Evolutionary conservation across 2,888 invertebrate species (phyloP).

Genomic region (Cloeon dipterum): DNA sequence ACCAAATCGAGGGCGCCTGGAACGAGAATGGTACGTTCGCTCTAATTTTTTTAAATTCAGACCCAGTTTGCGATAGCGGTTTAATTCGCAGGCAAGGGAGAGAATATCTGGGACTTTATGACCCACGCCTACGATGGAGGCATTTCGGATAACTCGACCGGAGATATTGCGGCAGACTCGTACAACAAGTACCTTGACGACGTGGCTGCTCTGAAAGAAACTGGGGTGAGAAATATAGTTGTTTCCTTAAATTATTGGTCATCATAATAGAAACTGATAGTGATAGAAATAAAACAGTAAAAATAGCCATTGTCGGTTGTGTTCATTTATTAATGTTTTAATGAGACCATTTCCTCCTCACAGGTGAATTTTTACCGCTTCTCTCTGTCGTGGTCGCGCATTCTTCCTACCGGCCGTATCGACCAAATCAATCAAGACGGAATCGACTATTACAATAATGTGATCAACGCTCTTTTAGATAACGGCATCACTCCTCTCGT

Average conservation of each 20-base stretch:
- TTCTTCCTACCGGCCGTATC: conserved; percentile 43
- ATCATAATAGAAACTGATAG: too few species aligned
- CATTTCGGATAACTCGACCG: conserved; percentile 32
- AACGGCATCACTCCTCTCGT: conserved; percentile 32
- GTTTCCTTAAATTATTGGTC: too few species aligned
- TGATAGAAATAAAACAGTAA: background rate
- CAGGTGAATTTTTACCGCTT: conserved; percentile 35
- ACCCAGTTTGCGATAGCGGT: too few species aligned
- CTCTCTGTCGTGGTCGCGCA: conserved; percentile 51
- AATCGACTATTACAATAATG: conserved; percentile 48
- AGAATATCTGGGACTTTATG: conserved; percentile 42
- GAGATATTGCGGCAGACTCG: conserved; percentile 39
- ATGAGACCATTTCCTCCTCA: too few species aligned
- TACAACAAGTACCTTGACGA: conserved; percentile 38
- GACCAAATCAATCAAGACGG: conserved; percentile 42
- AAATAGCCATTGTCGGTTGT: background rate
- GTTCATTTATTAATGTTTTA: too few species aligned
- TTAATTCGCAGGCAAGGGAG: conserved; percentile 28
- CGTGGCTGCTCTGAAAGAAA: conserved; percentile 25
- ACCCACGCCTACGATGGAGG: conserved; percentile 32
- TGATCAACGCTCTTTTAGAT: conserved; percentile 42
- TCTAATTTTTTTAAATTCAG: too few species aligned
- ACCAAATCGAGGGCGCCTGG: background rate
- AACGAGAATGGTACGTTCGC: background rate
- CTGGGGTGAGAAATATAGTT: conserved; percentile 22